Conservation (phyloP, 2,888 invertebrate species). For the Hydrotaea cyrtoneurina region DNA sequence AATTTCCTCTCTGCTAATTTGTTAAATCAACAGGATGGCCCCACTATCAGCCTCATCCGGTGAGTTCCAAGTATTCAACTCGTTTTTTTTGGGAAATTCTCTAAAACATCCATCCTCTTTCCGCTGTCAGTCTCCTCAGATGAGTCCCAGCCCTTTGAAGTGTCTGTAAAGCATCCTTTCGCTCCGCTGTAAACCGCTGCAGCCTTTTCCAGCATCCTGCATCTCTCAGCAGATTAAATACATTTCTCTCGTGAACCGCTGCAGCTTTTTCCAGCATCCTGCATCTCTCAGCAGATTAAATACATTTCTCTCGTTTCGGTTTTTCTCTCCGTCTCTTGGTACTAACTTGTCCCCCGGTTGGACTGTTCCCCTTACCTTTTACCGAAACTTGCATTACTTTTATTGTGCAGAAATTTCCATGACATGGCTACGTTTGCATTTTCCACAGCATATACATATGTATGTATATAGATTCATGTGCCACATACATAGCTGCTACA, state of each 20-base stretch:
- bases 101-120: too few relatives aligned
- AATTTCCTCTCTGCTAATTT: too few relatives aligned
- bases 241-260: not conserved
- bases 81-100: too few relatives aligned
- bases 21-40: too few relatives aligned
- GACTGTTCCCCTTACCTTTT: too few relatives aligned
- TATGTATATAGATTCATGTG: conserved; percentile 1
- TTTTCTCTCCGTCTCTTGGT: too few relatives aligned
- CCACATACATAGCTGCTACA: conserved; percentile 10
- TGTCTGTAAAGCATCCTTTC: not conserved
- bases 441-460: conserved; percentile 43
- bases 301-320: not conserved
- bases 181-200: not conserved
- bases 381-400: not conserved
- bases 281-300: not conserved
- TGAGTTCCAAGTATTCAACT: not conserved
- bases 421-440: conserved; percentile 23
- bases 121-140: not conserved
- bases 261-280: too few relatives aligned
- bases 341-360: too few relatives aligned
- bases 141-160: not conserved
- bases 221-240: not conserved
- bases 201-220: too few relatives aligned
- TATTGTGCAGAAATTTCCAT: conserved; percentile 49
- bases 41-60: not conserved